Base-by-base conservation (phyloP, 2,797 vertebrate species). In the Mus minutoides region DNA sequence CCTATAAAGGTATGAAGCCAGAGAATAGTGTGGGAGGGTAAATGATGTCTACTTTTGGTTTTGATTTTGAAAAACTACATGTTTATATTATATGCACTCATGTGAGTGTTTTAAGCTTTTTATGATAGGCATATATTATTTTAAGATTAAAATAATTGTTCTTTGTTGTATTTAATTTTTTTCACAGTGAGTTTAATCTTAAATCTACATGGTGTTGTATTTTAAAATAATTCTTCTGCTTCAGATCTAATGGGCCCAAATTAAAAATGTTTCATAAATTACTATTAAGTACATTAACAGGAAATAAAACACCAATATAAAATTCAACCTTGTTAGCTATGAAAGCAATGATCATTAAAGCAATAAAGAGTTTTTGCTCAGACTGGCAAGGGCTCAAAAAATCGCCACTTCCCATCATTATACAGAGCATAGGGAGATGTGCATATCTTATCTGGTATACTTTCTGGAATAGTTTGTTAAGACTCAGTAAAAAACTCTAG, bases 271-370 rank as follows among this genome's bases (percentile, higher is more conserved):
- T 62, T 85, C 22, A 62, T 67, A 40, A 37, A 34, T 93, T 75
- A 40, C 19, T 31, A 43, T 80, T 79, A 54, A 71, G 46, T 71
- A 71, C 49, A 91, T 90, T 88, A 34, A 94, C 14, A 77, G 82
- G 78, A 83, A 71, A 60, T 75, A 90, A 95, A 88, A 71, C 34
- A 90, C 19, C 16, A 79, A 31, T 83, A 93, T 92, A 90, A 84
- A 67, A 94, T 75, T 94, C 22, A 93, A 54, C 16, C 37, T 94
- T 46, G 62, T 67, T 95, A 79, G 29, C 76, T 96, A 92, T 85
- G 49, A 92, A 93, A 90, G 16, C 76, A 90, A 10, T 88, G 31
- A 80, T 94, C 90, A 76, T 91, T 89, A 86, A 19, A 89, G n/a
- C 8, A 91, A 58, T 80, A 73, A 82, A 46, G 69, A 95, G 22